Conservation (phyloP, 2,113 vertebrate genomes). For the Progne subis region DNA sequence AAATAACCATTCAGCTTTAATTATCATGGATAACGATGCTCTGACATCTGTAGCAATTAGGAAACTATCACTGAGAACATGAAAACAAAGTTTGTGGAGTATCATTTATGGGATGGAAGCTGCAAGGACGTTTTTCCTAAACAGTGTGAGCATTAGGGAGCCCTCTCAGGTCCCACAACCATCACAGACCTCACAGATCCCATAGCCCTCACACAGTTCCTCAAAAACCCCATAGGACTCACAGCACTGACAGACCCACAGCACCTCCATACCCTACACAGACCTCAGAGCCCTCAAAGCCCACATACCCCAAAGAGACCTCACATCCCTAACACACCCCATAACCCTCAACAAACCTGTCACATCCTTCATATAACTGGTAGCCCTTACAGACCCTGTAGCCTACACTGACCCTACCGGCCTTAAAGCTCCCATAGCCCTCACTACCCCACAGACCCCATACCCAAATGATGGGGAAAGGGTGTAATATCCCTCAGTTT, state of each 20-base stretch:
- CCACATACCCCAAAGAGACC: background rate
- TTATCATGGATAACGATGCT: accelerated
- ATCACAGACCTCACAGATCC: background rate
- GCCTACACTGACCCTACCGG: background rate
- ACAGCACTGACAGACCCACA: background rate
- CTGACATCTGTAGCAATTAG: background rate
- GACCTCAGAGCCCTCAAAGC: background rate
- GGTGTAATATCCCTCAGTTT: background rate
- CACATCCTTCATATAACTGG: no score
- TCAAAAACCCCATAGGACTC: background rate
- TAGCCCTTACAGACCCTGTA: background rate
- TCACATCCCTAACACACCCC: background rate
- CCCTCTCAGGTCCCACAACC: background rate
- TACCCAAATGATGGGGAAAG: background rate
- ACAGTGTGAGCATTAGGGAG: accelerated
- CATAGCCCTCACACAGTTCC: background rate
- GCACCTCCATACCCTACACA: background rate
- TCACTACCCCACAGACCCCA: background rate
- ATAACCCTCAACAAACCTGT: background rate
- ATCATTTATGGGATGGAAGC: background rate
- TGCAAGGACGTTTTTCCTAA: background rate
- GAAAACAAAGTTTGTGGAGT: background rate
- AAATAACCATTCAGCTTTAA: background rate
- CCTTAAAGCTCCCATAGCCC: background rate
- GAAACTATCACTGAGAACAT: background rate